Conservation (phyloP, 2,113 vertebrate species). For the Lophius piscatorius region DNA sequence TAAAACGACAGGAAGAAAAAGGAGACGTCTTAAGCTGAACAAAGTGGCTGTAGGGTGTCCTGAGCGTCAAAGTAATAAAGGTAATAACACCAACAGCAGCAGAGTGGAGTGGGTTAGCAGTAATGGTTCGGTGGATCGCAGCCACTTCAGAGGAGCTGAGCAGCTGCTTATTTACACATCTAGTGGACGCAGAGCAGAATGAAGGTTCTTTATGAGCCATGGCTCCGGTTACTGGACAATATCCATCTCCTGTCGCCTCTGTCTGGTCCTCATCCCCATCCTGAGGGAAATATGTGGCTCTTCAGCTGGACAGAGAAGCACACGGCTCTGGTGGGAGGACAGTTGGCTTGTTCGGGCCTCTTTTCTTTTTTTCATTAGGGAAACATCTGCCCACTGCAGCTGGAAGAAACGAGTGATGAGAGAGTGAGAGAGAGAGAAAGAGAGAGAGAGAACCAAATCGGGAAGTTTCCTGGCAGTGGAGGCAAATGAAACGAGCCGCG, state of each 20-base stretch:
- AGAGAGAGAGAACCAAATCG: no score
- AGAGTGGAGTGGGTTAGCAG: no score
- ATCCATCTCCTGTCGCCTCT: not conserved
- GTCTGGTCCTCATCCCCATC: not conserved
- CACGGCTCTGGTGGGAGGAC: not conserved
- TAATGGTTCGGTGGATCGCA: not conserved
- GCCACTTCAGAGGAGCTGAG: not conserved
- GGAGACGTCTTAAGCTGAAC: no score
- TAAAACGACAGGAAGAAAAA: no score
- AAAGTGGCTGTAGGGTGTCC: no score
- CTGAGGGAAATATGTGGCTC: conserved; percentile 4
- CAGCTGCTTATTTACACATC: conserved; percentile 3
- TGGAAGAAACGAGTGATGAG: not conserved
- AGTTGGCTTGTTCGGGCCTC: no score
- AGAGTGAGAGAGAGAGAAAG: no score
- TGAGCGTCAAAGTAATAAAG: no score
- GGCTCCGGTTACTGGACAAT: not conserved
- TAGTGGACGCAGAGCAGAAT: not conserved
- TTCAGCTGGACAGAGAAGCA: not conserved
- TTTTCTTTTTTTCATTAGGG: no score
- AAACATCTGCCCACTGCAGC: not conserved
- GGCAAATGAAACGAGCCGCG: not conserved
- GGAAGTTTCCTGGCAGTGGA: not conserved
- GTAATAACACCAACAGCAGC: no score
- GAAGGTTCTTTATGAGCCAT: not conserved